Conservation (phyloP, 1,140 invertebrate species). For the Ceratina calcarata region DNA sequence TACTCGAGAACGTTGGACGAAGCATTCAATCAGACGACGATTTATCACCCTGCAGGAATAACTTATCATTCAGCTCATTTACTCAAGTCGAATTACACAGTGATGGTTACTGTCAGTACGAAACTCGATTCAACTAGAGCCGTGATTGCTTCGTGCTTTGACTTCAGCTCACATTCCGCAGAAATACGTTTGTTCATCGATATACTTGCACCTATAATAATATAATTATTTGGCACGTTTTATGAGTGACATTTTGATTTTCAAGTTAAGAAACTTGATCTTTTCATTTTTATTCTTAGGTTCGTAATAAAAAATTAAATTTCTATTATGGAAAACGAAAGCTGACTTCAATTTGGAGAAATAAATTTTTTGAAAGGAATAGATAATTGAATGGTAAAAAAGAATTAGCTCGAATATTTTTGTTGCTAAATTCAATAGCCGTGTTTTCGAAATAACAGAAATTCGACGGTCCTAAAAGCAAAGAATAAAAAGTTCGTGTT, state of each 20-base stretch:
- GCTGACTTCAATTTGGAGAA: neutral
- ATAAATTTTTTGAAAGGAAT: no score
- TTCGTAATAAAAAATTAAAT: neutral
- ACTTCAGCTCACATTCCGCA: constrained; percentile 19
- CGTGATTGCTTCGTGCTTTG: constrained; percentile 61
- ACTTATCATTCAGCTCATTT: constrained; percentile 45
- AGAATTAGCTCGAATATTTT: neutral
- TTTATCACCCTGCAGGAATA: constrained; percentile 9
- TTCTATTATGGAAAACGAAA: neutral
- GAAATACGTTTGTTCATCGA: constrained; percentile 17
- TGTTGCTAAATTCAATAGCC: neutral
- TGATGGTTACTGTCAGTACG: constrained; percentile 35
- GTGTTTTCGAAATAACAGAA: neutral
- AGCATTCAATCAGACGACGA: constrained; percentile 18
- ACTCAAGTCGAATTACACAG: constrained; percentile 44
- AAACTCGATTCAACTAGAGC: constrained; percentile 49
- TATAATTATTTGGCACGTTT: neutral
- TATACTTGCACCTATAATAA: constrained; percentile 25
- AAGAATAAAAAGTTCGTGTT: neutral
- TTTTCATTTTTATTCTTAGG: neutral
- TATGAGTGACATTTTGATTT: neutral
- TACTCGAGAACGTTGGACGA: neutral
- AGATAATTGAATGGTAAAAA: no score
- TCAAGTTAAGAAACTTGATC: neutral
- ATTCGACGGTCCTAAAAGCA: neutral